phyloP scores from a whole-genome alignment of 1,140 invertebrate species.

The Chelonus insularis region DNA sequence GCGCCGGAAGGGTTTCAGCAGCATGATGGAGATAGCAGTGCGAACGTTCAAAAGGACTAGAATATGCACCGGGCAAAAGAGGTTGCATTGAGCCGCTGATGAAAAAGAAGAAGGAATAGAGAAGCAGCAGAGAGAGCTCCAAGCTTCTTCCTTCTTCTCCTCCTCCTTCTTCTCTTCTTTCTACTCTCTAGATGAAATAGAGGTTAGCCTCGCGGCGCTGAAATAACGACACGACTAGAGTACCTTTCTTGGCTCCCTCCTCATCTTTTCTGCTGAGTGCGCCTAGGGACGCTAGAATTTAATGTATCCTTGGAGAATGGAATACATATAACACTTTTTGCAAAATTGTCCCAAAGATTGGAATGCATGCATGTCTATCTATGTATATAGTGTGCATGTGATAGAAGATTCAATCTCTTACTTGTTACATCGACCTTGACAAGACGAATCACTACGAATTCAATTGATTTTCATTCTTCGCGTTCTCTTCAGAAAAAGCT shows the following conservation, averaged over 20 bases:
- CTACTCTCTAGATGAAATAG: constrained; percentile 46
- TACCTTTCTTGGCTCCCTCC: constrained; percentile 35
- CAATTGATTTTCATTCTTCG: constrained; percentile 13
- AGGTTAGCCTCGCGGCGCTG: constrained; percentile 47
- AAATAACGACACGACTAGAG: constrained; percentile 51
- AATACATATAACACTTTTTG: too few species aligned
- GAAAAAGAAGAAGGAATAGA: constrained; percentile 10
- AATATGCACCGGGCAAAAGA: not conserved
- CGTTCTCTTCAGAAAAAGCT: not conserved
- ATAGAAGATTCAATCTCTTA: not conserved
- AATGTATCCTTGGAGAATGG: constrained; percentile 10
- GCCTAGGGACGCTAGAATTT: constrained; percentile 7
- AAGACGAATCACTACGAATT: not conserved
- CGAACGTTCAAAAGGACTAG: too few species aligned
- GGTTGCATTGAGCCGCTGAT: not conserved
- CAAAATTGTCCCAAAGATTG: too few species aligned
- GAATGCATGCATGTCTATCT: too few species aligned
- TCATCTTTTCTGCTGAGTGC: constrained; percentile 19
- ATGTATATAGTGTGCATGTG: too few species aligned
- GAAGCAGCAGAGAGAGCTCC: constrained; percentile 10
- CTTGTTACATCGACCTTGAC: not conserved
- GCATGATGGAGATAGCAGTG: too few species aligned
- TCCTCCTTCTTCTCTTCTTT: constrained; percentile 22
- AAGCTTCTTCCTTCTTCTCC: constrained; percentile 10
- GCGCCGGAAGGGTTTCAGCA: not conserved